phyloP scores from a whole-genome alignment of 64 coral and sea anemone species.

The Platygyra sinensis region DNA sequence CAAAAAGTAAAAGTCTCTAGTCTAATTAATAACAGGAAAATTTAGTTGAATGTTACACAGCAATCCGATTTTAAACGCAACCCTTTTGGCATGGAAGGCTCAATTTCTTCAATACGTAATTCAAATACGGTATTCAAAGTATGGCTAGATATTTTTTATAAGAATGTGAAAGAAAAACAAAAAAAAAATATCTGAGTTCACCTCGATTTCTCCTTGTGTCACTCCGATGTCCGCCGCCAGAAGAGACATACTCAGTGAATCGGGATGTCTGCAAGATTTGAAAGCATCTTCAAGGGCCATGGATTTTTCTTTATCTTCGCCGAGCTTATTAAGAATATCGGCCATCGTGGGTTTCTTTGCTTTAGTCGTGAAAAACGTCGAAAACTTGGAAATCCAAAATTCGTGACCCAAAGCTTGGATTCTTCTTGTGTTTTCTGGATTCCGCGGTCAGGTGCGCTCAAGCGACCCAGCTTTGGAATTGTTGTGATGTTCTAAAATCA shows the following conservation, averaged over 20 bases:
- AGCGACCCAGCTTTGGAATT: not conserved
- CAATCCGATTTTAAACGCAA: not conserved
- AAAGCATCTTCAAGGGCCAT: slow-evolving; percentile 66
- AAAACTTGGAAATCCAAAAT: not conserved
- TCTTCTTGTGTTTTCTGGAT: not conserved
- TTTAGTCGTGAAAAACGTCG: not conserved
- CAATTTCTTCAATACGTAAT: not conserved
- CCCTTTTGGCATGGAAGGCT: too few species aligned
- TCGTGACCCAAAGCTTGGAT: not conserved
- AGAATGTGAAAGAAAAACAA: not conserved
- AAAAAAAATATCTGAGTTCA: not conserved
- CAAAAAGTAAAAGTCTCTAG: not conserved
- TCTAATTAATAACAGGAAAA: not conserved
- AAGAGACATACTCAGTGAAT: slow-evolving; percentile 53
- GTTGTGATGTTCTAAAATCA: not conserved
- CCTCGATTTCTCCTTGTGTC: slow-evolving; percentile 70
- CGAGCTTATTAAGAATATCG: slow-evolving; percentile 22
- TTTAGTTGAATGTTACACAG: not conserved
- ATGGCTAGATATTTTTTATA: not conserved
- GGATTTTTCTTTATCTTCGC: slow-evolving; percentile 34
- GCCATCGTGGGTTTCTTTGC: not conserved
- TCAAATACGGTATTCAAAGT: too few species aligned
- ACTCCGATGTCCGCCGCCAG: slow-evolving; percentile 75
- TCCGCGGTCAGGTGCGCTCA: not conserved
- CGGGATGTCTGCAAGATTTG: slow-evolving; percentile 65